Evolutionary conservation across 64 coral and sea anemone species (phyloP), one percentile per base, ranked within the genome.

Genomic region (Pocillopora damicornis): DNA sequence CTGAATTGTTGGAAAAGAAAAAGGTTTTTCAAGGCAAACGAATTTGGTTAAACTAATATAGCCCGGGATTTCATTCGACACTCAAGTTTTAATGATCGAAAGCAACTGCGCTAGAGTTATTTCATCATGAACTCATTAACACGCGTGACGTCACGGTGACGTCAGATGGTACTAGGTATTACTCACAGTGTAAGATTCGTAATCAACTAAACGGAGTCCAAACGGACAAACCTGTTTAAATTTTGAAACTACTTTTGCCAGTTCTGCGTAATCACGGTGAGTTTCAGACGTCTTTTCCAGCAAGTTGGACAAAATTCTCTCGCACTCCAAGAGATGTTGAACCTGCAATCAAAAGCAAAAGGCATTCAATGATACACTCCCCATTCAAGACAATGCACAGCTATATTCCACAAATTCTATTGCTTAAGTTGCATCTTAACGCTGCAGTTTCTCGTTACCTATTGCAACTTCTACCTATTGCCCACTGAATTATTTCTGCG

Each of bases 321-420:
- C 94, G 56, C 92, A 96, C 25, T 96, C 94, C 63, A 86, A 75
- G 20, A 96, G 88, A 74, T 96, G 94, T 58, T 96, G 94, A 75
- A 96, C 81, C 94, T 96, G 56, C 77, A 96, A 90, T 12, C 17
- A 26, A 63, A 90, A 71, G 9, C 25, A 23, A 25, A 1, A 71
- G 22, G 20, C 1, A 71, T 2, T 71, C 0, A 26, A 25, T 71
- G 25, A 71, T 23, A 13, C 10, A 71, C 20, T 71, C 11, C 15
- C 20, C 9, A n/a, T 23, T 25, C 22, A 10, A 11, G 25, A 71
- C 22, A 71, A 25, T 71, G 20, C 5, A 20, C 22, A 67, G 76
- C 35, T 35, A 18, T 58, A 2, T 23, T 77, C 15, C 8, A 30
- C 34, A 79, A 79, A 79, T 37, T 71, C 2, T 71, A 10, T 23